phyloP scores from a whole-genome alignment of 1,140 invertebrate species.

The Pemphigus obesinymphae region DNA sequence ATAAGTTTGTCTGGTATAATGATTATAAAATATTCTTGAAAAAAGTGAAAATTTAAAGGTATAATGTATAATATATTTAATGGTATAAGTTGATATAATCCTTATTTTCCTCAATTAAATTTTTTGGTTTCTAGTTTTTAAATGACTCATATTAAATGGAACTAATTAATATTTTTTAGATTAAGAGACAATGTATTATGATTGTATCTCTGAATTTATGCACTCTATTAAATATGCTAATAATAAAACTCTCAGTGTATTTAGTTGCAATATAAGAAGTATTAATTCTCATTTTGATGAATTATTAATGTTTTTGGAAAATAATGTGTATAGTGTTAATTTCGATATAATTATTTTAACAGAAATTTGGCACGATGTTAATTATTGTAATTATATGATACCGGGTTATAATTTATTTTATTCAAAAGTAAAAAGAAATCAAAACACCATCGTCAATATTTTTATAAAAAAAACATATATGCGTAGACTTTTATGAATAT shows the following conservation, averaged over 20 bases:
- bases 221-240: background rate
- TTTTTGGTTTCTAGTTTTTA: no score
- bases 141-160: no score
- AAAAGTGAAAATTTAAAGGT: background rate
- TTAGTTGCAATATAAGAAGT: background rate
- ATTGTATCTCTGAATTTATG: background rate
- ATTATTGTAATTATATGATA: no score
- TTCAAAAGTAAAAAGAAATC: conserved; percentile 6
- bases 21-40: no score
- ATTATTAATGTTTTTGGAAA: background rate
- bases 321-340: background rate
- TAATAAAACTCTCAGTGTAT: no score
- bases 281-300: no score
- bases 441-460: background rate
- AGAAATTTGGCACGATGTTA: no score
- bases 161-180: no score
- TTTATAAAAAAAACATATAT: background rate
- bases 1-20: no score
- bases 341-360: no score
- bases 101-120: no score
- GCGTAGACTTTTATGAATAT: background rate
- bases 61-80: background rate
- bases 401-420: background rate
- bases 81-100: no score
- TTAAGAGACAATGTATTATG: background rate